phyloP scores from a whole-genome alignment of 1,140 invertebrate species.

The Trichonephila clavipes region DNA sequence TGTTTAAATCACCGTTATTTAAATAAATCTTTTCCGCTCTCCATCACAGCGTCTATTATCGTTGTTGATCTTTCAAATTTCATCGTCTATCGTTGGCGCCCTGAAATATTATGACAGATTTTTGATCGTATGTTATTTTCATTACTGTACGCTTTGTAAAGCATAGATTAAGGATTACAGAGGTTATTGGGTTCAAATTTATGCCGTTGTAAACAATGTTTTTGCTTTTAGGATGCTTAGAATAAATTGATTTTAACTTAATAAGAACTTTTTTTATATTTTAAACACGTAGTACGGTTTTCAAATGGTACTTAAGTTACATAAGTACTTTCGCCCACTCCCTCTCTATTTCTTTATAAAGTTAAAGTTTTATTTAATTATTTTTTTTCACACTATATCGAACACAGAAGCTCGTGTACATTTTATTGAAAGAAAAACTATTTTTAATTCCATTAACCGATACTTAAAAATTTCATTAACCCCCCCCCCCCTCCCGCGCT shows the following conservation, averaged over 20 bases:
- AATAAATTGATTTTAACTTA: conserved; percentile 11
- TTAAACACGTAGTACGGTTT: not conserved
- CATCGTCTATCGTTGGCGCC: conserved; percentile 43
- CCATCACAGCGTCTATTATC: conserved; percentile 63
- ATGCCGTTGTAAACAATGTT: conserved; percentile 33
- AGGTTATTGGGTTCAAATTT: conserved; percentile 36
- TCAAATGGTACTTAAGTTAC: not conserved
- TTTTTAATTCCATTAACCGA: no score
- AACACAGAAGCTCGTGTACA: no score
- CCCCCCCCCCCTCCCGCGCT: no score
- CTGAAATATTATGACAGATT: conserved; percentile 69
- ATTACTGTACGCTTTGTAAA: conserved; percentile 52
- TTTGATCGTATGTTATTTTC: conserved; percentile 60
- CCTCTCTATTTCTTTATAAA: no score
- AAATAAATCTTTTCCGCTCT: conserved; percentile 70
- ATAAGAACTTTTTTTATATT: not conserved
- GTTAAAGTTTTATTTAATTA: not conserved
- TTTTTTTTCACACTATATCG: no score
- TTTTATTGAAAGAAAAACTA: no score
- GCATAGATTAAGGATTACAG: conserved; percentile 36
- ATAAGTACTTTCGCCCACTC: not conserved
- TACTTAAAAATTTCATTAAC: no score
- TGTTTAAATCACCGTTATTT: conserved; percentile 74
- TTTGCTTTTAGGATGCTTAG: not conserved
- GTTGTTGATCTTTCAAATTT: conserved; percentile 73